Evolutionary conservation across 2,113 vertebrate genomes (phyloP).

Genomic region (Pelecanoides urinatrix): DNA sequence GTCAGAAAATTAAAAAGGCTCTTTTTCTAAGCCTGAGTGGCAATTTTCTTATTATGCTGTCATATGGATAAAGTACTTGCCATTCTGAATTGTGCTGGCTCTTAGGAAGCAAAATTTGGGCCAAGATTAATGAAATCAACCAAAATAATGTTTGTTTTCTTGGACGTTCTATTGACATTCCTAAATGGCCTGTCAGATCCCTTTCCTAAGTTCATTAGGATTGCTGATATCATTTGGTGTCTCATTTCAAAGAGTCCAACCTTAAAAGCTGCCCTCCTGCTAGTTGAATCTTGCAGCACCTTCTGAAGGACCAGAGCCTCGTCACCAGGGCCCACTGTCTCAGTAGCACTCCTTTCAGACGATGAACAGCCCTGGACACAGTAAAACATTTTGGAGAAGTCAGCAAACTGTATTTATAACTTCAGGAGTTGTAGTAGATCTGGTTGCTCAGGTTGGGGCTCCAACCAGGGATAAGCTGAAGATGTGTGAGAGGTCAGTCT

Average conservation of each 20-base stretch:
- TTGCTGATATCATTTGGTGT: slow-evolving; percentile 16
- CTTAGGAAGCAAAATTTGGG: slow-evolving; percentile 35
- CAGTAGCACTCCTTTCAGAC: not conserved
- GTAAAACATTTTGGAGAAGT: not conserved
- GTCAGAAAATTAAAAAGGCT: slow-evolving; percentile 66
- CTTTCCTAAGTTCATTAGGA: slow-evolving; percentile 14
- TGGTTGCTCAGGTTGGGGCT: not conserved
- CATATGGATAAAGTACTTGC: slow-evolving; percentile 60
- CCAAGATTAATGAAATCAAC: slow-evolving; percentile 71
- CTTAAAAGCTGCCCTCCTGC: not conserved
- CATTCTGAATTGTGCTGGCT: slow-evolving; percentile 35
- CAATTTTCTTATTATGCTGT: slow-evolving; percentile 70
- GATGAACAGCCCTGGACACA: not conserved
- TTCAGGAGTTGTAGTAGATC: not conserved
- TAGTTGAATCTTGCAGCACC: not conserved
- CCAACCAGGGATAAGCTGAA: not conserved
- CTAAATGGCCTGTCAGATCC: slow-evolving; percentile 45
- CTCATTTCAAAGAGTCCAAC: not conserved
- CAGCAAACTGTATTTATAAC: not conserved
- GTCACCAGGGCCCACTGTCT: rapidly evolving
- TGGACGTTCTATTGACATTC: slow-evolving; percentile 54
- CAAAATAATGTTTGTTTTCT: slow-evolving; percentile 67
- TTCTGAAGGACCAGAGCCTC: not conserved
- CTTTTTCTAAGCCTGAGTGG: slow-evolving; percentile 64
- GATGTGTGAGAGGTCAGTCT: not conserved